Conservation (phyloP, 2,888 invertebrate genomes). For the Eupithecia centaureata region DNA sequence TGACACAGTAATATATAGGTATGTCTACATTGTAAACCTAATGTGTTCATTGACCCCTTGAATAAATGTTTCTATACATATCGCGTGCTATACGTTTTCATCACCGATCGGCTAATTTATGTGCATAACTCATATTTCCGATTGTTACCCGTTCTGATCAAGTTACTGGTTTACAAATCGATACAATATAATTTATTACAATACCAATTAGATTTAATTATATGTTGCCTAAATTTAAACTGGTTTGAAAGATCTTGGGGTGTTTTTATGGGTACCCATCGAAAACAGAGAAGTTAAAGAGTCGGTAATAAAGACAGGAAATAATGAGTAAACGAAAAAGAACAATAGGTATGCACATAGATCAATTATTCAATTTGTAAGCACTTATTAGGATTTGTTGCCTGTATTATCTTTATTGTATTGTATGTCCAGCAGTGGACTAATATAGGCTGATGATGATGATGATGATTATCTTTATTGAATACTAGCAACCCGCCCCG, state of each 20-base stretch:
- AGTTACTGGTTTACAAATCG: conserved; percentile 13
- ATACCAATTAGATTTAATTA: conserved; percentile 13
- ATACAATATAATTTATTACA: conserved; percentile 16
- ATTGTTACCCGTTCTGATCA: conserved; percentile 17
- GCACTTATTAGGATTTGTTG: no score
- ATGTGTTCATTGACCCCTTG: conserved; percentile 40
- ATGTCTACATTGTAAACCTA: conserved; percentile 18
- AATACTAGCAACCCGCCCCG: no score
- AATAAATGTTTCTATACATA: conserved; percentile 27
- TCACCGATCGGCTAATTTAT: conserved; percentile 23
- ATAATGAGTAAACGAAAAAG: no score
- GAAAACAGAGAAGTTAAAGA: no score
- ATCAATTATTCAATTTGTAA: no score
- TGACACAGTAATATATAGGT: background rate
- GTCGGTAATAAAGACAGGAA: no score
- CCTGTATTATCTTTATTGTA: no score
- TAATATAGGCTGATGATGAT: no score
- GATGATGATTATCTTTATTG: no score
- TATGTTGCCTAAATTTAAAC: conserved; percentile 6
- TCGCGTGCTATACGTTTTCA: conserved; percentile 27
- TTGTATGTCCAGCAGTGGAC: no score
- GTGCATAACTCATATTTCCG: conserved; percentile 27
- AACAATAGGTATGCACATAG: no score
- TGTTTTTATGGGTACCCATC: background rate
- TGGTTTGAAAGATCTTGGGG: background rate